Evolutionary conservation across 2,797 vertebrate genomes (phyloP).

Genomic region (Sebastes umbrosus): DNA sequence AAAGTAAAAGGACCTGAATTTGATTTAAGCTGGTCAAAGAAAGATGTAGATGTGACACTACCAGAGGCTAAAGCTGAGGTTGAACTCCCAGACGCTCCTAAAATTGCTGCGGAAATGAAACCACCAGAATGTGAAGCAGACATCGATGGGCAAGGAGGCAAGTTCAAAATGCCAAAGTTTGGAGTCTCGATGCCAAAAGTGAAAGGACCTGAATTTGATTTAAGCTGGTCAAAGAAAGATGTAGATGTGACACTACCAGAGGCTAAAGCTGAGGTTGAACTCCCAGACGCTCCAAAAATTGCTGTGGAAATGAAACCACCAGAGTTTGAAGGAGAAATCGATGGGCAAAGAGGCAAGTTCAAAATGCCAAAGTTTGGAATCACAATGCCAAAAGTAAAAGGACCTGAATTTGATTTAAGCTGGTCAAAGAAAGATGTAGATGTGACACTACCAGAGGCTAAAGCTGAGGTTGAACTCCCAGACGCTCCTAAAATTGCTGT

Average conservation of each 20-base stretch:
- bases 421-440: slow-evolving; percentile 26
- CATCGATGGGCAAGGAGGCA: too few relatives aligned
- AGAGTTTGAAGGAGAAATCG: not conserved
- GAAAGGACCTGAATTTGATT: too few relatives aligned
- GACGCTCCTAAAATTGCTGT: not conserved
- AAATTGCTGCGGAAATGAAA: too few relatives aligned
- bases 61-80: too few relatives aligned
- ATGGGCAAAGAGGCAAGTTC: slow-evolving; percentile 19
- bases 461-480: slow-evolving; percentile 18
- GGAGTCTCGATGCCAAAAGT: too few relatives aligned
- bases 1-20: not conserved
- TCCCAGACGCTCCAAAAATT: too few relatives aligned
- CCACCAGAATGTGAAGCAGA: too few relatives aligned
- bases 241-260: too few relatives aligned
- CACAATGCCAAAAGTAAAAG: not conserved
- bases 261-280: too few relatives aligned
- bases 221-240: too few relatives aligned
- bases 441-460: slow-evolving; percentile 23
- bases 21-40: not conserved
- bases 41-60: not conserved
- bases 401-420: slow-evolving; percentile 25
- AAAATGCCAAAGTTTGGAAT: slow-evolving; percentile 1
- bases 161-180: too few relatives aligned
- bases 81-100: too few relatives aligned
- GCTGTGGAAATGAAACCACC: not conserved